Percentiles rank a stretch among this genome's conserved stretches.
These are phyloP conservation scores for Listronotus oregonensis DNA, from an alignment of 1,140 invertebrate genomes.

Conservation along the genomic window DNA sequence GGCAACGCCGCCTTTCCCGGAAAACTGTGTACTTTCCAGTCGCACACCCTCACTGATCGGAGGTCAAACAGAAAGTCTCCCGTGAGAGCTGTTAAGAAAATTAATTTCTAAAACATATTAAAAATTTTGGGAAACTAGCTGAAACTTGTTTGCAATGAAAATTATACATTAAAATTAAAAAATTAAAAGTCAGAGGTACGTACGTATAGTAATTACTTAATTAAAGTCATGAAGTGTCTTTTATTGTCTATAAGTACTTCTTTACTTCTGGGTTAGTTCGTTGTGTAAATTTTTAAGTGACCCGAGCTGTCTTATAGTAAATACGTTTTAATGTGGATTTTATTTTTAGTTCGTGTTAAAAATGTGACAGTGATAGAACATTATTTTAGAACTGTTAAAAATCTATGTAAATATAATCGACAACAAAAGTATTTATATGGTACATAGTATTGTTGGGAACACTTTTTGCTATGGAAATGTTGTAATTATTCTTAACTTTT, in stretches of 20 bases:
- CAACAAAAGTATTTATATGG: constrained; percentile 47
- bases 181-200: too few species aligned
- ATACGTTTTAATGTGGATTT: constrained; percentile 18
- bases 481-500: constrained; percentile 37
- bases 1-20: too few species aligned
- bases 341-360: constrained; percentile 39
- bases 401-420: constrained; percentile 47
- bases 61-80: too few species aligned
- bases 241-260: background rate
- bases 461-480: constrained; percentile 48
- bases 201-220: too few species aligned
- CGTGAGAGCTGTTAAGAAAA: too few species aligned
- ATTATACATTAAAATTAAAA: too few species aligned
- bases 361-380: constrained; percentile 36
- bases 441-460: constrained; percentile 49
- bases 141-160: too few species aligned
- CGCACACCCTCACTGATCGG: too few species aligned
- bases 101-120: too few species aligned
- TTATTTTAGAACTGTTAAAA: constrained; percentile 44
- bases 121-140: too few species aligned
- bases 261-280: constrained; percentile 10
- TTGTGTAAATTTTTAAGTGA: constrained; percentile 19
- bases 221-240: too few species aligned
- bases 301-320: constrained; percentile 14
- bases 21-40: too few species aligned